Base-by-base conservation (phyloP, 2,888 invertebrate species). In the Hermaeophaga mercurialis region DNA sequence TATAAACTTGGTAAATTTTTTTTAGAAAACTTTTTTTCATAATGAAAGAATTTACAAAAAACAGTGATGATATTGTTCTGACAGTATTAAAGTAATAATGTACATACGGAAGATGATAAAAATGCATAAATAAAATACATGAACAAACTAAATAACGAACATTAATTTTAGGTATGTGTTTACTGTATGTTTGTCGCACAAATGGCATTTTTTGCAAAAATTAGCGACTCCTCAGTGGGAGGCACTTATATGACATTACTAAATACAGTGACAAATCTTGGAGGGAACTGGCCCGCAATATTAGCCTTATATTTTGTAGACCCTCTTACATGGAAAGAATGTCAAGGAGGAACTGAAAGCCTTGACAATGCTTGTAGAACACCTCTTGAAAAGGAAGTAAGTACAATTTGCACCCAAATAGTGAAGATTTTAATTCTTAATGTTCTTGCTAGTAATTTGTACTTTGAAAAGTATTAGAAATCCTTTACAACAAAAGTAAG, bases 221-320 rank as follows among this genome's bases (percentile, higher is more conserved):
- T 99, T 45, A 96, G 96, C 58, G 99, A 99, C 76, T 96, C 97
- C 0, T 83, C 89, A 0, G 94, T 98, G 0, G 99, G 99, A 1
- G 97, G 99, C 3, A 99, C 99, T 0, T 99, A 99, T 76, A 99
- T 99, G 99, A 99, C 99, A 0, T 82, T 99, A 46, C 81, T 99
- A 11, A 99, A 99, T 76, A 99, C 99, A 0, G 82, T 98, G 15
- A 86, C 90, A 43, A 99, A 99, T 81, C 83, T 99, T 56, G 99
- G 99, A n/a, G 94, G 94, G 4, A 97, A 96, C 74, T 98, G 97
- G 98, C 97, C 98, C 0, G 86, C 89, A 56, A 96, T 96, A 0
- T 80, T 95, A 2, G 89, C 94, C 0, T 82, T 97, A 3, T 96
- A 94, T 89, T 82, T 94, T 56, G 94, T 97, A 2, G 96, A 97